These are phyloP conservation scores for Chrysogorgia sp. DNA, from an alignment of 92 coral and sea anemone genomes.

Conservation along the genomic window DNA sequence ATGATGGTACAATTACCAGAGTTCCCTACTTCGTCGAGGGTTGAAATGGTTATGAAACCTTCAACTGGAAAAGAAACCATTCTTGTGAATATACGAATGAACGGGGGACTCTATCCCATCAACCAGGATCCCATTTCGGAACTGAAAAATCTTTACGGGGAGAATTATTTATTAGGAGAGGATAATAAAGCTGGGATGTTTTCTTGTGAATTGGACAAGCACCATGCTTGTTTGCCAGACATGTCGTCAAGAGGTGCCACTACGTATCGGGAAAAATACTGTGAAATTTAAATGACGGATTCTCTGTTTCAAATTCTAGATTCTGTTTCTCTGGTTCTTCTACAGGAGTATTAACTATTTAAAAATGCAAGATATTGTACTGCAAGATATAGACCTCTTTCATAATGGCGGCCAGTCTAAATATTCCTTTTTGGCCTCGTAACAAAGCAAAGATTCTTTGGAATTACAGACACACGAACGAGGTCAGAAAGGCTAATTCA, in stretches of 20 bases:
- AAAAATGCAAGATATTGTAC: too few species aligned
- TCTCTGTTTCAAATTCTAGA: too few species aligned
- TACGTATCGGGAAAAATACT: conserved; percentile 28
- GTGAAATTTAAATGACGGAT: conserved; percentile 10
- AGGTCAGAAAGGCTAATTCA: too few species aligned
- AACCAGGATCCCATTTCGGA: conserved; percentile 13
- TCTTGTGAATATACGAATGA: conserved; percentile 23
- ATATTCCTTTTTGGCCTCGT: too few species aligned
- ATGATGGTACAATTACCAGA: background rate
- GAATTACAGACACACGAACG: too few species aligned
- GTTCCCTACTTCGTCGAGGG: conserved; percentile 16
- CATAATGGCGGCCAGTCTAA: too few species aligned
- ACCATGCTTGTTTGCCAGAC: conserved; percentile 42
- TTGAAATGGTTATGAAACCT: conserved; percentile 6
- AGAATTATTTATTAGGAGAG: conserved; percentile 21
- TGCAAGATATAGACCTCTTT: too few species aligned
- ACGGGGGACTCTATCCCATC: conserved; percentile 23
- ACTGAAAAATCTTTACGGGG: conserved; percentile 18
- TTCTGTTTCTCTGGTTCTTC: too few species aligned
- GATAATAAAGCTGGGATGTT: conserved; percentile 2
- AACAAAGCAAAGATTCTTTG: too few species aligned
- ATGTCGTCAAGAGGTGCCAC: conserved; percentile 25
- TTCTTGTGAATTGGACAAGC: conserved; percentile 28
- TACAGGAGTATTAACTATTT: too few species aligned
- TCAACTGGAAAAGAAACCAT: background rate